A percentile compares a stretch with the other conserved stretches of the same genome.
Evolutionary conservation across 2,113 vertebrate genomes (phyloP).

Genomic region (Centrocercus urophasianus): DNA sequence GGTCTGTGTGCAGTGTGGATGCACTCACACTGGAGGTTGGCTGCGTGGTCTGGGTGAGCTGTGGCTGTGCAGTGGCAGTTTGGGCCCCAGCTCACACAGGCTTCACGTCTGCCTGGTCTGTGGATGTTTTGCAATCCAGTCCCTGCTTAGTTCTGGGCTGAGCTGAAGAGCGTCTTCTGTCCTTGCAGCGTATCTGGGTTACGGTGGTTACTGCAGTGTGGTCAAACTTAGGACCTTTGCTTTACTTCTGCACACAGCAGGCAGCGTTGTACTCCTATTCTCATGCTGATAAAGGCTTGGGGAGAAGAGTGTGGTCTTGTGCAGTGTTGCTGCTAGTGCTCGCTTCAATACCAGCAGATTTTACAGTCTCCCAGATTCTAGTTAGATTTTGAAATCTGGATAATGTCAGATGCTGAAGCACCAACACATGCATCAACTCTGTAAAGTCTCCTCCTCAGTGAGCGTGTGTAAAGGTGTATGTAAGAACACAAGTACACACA

Average conservation of each 20-base stretch:
- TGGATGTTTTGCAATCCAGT: background rate
- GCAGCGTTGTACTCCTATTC: background rate
- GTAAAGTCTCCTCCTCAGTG: background rate
- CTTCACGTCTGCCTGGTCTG: accelerated
- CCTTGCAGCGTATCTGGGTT: background rate
- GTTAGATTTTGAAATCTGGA: background rate
- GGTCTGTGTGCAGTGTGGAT: background rate
- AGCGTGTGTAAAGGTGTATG: background rate
- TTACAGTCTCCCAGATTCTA: background rate
- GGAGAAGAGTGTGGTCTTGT: background rate
- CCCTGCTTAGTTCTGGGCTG: background rate
- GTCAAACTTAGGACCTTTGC: background rate
- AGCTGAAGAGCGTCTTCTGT: background rate
- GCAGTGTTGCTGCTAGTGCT: background rate
- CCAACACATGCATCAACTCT: background rate
- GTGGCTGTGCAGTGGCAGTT: background rate
- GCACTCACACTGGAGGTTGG: background rate
- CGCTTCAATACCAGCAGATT: background rate
- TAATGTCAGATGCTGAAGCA: background rate
- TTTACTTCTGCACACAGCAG: background rate
- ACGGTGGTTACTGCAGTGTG: background rate
- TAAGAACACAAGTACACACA: too few species aligned
- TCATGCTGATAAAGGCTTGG: background rate
- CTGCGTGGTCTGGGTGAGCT: background rate
- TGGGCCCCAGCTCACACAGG: accelerated